phyloP scores from a whole-genome alignment of 2,797 vertebrate genomes.

The Anguilla anguilla region DNA sequence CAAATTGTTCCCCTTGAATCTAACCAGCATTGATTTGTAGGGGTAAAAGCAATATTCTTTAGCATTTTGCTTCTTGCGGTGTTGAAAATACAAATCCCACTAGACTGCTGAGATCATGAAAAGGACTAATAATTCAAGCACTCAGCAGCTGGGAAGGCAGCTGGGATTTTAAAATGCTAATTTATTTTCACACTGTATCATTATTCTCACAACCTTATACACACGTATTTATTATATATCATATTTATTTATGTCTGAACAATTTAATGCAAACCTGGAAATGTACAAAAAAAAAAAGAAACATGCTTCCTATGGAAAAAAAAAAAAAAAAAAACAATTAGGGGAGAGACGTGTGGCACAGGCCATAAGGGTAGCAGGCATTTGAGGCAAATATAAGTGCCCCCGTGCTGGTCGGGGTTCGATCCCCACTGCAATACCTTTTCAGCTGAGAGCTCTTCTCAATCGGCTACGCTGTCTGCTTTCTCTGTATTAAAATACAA shows the following conservation, averaged over 20 bases:
- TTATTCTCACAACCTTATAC: neutral
- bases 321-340: neutral
- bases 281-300: neutral
- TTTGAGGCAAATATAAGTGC: no score
- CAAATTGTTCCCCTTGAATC: neutral
- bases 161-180: conserved; percentile 52
- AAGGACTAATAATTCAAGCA: conserved; percentile 41
- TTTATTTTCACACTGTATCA: conserved; percentile 31
- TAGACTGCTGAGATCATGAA: conserved; percentile 39
- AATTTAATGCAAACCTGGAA: neutral
- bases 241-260: neutral
- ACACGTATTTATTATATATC: neutral
- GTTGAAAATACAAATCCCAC: conserved; percentile 42
- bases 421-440: neutral
- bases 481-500: no score
- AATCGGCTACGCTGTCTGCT: no score
- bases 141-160: conserved; percentile 50
- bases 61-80: conserved; percentile 23
- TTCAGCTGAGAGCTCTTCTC: neutral
- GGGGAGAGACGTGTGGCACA: neutral
- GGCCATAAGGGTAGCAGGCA: no score
- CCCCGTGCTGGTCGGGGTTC: no score
- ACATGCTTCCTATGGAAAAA: neutral
- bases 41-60: neutral
- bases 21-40: neutral